A percentile compares a stretch with the other conserved stretches of the same genome.
Conservation (phyloP, 2,888 invertebrate species). For the Callyntrura guangdongensis region DNA sequence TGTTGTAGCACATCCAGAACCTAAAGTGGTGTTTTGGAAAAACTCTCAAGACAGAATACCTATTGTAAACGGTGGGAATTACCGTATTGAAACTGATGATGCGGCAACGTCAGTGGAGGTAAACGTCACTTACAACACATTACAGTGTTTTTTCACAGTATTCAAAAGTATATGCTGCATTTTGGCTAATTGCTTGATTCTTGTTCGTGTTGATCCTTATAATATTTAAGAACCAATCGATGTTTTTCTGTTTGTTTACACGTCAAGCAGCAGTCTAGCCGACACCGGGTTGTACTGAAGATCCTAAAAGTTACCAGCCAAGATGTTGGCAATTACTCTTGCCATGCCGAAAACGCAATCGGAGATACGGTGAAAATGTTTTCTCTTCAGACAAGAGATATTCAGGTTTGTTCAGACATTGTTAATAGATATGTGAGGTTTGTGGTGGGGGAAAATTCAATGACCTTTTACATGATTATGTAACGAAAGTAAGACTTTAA, state of each 20-base stretch:
- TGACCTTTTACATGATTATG: no score
- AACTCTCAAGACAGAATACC: slow-evolving; percentile 90
- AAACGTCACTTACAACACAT: slow-evolving; percentile 11
- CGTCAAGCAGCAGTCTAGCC: slow-evolving; percentile 88
- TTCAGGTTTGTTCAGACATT: slow-evolving; percentile 75
- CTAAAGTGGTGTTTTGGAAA: slow-evolving; percentile 93
- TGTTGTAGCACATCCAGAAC: slow-evolving; percentile 92
- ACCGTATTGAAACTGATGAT: slow-evolving; percentile 80
- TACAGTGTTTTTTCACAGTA: no score
- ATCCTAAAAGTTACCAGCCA: slow-evolving; percentile 90
- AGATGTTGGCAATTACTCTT: slow-evolving; percentile 93
- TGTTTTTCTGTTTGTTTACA: no score
- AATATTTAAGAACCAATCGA: no score
- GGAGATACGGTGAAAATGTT: slow-evolving; percentile 86
- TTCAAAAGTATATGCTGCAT: no score
- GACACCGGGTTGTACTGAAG: slow-evolving; percentile 91
- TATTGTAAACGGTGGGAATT: slow-evolving; percentile 86
- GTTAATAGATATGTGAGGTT: not conserved
- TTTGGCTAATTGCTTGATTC: no score
- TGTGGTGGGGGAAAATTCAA: no score
- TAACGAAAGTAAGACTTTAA: no score
- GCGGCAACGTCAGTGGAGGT: slow-evolving; percentile 70
- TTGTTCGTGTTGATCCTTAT: no score
- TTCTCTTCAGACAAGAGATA: slow-evolving; percentile 82
- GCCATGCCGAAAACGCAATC: slow-evolving; percentile 94